Percentiles rank a stretch among this genome's conserved stretches.
phyloP scores from a whole-genome alignment of 2,113 vertebrate species.

The Romanogobio albipinnatus region DNA sequence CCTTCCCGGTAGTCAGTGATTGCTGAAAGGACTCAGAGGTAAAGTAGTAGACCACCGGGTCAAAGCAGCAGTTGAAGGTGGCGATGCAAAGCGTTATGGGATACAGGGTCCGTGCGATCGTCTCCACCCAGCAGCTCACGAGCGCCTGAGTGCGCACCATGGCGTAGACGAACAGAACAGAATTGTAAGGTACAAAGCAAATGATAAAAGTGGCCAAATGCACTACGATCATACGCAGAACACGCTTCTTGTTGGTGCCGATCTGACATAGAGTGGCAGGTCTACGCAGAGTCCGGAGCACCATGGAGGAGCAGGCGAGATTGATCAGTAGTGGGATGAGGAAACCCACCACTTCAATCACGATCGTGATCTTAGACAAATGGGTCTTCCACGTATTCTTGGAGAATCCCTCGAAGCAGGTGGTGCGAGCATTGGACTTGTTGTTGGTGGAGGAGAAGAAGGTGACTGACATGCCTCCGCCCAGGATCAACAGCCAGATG shows the following conservation, averaged over 20 bases:
- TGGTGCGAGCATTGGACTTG: constrained; percentile 84
- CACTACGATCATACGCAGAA: constrained; percentile 94
- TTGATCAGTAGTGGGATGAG: constrained; percentile 91
- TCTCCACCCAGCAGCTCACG: constrained; percentile 88
- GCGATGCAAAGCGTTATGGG: constrained; percentile 94
- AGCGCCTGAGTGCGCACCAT: constrained; percentile 92
- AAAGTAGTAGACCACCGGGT: constrained; percentile 97
- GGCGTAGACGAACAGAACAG: constrained; percentile 93
- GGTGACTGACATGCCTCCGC: constrained; percentile 93
- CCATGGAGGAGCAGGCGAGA: constrained; percentile 93
- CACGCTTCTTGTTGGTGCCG: constrained; percentile 92
- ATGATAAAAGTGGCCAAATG: constrained; percentile 93
- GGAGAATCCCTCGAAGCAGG: constrained; percentile 96
- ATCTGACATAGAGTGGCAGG: constrained; percentile 88
- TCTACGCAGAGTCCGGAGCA: constrained; percentile 89
- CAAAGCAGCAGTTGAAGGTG: constrained; percentile 94
- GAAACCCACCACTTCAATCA: constrained; percentile 97
- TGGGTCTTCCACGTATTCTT: constrained; percentile 96
- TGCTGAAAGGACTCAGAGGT: constrained; percentile 98
- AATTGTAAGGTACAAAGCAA: constrained; percentile 97
- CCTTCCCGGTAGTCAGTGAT: constrained; percentile 87
- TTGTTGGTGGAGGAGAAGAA: constrained; percentile 95
- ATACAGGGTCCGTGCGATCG: constrained; percentile 91
- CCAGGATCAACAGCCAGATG: constrained; percentile 94
- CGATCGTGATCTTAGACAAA: constrained; percentile 97